These are phyloP conservation scores for Chionomys nivalis DNA, from an alignment of 2,113 vertebrate species.

Conservation along the genomic window DNA sequence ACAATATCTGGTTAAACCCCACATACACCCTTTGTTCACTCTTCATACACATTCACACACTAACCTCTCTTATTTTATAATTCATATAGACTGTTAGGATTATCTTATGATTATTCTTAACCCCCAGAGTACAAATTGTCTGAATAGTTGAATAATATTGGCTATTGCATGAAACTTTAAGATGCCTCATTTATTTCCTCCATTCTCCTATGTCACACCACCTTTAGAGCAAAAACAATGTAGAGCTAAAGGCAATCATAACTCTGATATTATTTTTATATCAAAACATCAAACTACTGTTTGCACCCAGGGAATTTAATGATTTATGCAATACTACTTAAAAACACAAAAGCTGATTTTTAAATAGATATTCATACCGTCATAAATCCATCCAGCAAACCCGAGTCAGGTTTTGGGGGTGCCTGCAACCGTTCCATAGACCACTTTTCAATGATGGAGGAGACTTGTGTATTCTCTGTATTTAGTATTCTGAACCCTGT, in stretches of 20 bases:
- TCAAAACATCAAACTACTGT: neutral
- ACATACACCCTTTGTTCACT: neutral
- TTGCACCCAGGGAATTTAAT: neutral
- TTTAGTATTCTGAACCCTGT: conserved; percentile 98
- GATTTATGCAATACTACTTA: conserved; percentile 18
- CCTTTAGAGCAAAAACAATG: no score
- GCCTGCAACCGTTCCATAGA: conserved; percentile 98
- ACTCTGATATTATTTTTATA: neutral
- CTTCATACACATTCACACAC: no score
- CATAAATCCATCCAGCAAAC: conserved; percentile 99
- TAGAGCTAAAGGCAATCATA: neutral
- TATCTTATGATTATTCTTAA: neutral
- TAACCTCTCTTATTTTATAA: neutral
- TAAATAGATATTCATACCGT: conserved; percentile 90
- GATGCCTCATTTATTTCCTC: neutral
- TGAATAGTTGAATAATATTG: neutral
- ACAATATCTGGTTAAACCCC: neutral
- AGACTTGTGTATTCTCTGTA: conserved; percentile 96
- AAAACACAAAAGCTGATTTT: conserved; percentile 39
- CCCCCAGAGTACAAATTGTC: neutral
- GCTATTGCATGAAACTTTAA: neutral
- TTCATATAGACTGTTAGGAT: no score
- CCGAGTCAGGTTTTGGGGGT: conserved; percentile 98
- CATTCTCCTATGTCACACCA: neutral
- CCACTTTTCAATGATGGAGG: conserved; percentile 99